Evolutionary conservation across 2,113 vertebrate genomes (phyloP), one percentile per base, ranked within the genome.

Genomic region (Mastomys coucha): DNA sequence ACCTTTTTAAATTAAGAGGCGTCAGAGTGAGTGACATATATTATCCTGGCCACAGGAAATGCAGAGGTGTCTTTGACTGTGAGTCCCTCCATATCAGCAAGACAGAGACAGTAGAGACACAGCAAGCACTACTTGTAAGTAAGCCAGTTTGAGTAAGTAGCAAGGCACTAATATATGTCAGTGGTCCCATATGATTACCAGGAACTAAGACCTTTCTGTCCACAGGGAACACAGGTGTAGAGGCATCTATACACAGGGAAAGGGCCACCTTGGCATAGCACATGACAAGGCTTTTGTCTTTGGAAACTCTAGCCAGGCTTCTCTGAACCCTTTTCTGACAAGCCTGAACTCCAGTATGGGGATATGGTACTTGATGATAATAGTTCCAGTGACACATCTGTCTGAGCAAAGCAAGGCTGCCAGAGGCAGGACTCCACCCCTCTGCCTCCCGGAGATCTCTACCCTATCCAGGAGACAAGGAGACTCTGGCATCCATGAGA

Each of bases 101-200:
- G 28, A 26, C 24, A 69, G 28, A 72, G 70, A n/a, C 17, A 20
- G 28, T 7, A 36, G 67, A 51, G n/a, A 8, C 28, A 14, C 5
- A 13, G 36, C 0, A n/a, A 45, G 1, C 42, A 12, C 58, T 9
- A 26, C 17, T 16, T 13, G 17, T 1, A 10, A 19, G 53, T 3
- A n/a, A 31, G 42, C 36, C 26, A 36, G 63, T 45, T 24, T 14
- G 22, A 42, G 56, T n/a, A 33, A 13, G 8, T 4, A 86, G 58
- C 3, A 19, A 13, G 36, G 19, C 13, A 8, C 36, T 36, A 26
- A 45, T 2, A 14, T 2, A 28, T 0, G 17, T 1, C 20, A 24
- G 75, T 51, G 45, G 12, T 11, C 20, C 20, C 72, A 24, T 75
- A 24, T 42, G 39, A 75, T 24, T 42, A 13, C 9, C 39, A 45